phyloP scores from a whole-genome alignment of 1,140 invertebrate genomes.

The Pissodes strobi region DNA sequence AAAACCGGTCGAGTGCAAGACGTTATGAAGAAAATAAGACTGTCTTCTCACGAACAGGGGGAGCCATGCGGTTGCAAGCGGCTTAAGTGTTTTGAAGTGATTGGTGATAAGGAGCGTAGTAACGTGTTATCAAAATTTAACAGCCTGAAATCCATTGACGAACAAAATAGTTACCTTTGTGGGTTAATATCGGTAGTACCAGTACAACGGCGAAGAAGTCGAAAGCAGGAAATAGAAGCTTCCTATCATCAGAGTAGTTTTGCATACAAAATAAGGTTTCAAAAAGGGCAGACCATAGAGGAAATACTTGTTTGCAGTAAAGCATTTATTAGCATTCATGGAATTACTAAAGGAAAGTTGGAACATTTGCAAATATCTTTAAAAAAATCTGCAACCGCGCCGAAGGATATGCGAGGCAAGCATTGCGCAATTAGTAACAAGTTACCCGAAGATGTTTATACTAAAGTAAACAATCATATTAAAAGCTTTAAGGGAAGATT shows the following conservation, averaged over 20 bases:
- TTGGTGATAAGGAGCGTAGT: neutral
- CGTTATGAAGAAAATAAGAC: slow-evolving; percentile 6
- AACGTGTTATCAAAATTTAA: slow-evolving; percentile 5
- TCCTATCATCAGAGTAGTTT: too few species aligned
- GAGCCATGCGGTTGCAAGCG: neutral
- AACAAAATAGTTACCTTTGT: too few species aligned
- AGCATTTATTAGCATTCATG: slow-evolving; percentile 1
- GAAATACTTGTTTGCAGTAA: slow-evolving; percentile 2
- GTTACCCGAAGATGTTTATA: too few species aligned
- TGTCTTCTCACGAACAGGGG: slow-evolving; percentile 3
- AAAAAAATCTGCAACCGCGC: slow-evolving; percentile 3
- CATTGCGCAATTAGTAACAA: too few species aligned
- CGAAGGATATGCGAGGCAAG: too few species aligned
- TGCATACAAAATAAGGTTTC: neutral
- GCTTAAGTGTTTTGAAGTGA: slow-evolving; percentile 1
- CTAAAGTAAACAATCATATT: slow-evolving; percentile 19
- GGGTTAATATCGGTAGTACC: too few species aligned
- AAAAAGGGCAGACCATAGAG: too few species aligned
- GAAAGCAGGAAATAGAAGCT: neutral
- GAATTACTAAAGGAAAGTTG: slow-evolving; percentile 19
- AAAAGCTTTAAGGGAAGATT: slow-evolving; percentile 17
- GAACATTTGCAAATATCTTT: slow-evolving; percentile 9
- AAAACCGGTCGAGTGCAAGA: slow-evolving; percentile 3
- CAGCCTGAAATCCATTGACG: neutral
- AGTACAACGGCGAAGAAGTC: too few species aligned